Evolutionary conservation across 2,797 vertebrate genomes (phyloP).

Genomic region (Micromesistius poutassou): DNA sequence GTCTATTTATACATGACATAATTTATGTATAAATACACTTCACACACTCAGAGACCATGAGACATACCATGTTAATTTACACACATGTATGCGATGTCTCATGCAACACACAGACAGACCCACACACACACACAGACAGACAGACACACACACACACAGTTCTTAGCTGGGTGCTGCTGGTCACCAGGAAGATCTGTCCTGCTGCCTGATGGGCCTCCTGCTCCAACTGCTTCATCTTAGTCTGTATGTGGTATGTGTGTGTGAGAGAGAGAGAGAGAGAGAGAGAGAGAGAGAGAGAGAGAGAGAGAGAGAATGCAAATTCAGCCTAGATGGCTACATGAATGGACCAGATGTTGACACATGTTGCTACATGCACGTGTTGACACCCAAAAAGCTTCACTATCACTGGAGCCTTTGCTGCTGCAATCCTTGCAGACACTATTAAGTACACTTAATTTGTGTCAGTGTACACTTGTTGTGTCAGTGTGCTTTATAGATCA

Average conservation of each 20-base stretch:
- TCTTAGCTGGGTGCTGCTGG: constrained; percentile 84
- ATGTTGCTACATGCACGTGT: neutral
- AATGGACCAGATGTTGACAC: neutral
- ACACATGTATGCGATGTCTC: neutral
- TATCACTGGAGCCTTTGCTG: neutral
- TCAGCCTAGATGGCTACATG: neutral
- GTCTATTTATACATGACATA: neutral
- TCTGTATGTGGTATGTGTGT: constrained; percentile 66
- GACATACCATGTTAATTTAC: neutral
- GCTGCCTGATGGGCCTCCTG: constrained; percentile 83
- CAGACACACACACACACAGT: constrained; percentile 29
- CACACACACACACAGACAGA: constrained; percentile 1
- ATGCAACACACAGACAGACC: neutral
- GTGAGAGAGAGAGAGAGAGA: neutral
- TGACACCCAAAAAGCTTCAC: neutral
- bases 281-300: neutral
- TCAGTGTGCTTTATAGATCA: neutral
- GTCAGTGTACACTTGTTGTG: neutral
- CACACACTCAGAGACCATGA: neutral
- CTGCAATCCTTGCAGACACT: neutral
- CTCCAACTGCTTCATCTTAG: constrained; percentile 83
- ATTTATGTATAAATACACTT: neutral
- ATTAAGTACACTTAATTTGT: neutral
- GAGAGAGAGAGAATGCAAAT: neutral
- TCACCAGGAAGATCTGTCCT: constrained; percentile 85